Percentiles rank a stretch among this genome's conserved stretches.
These are phyloP conservation scores for Thaumatotibia leucotreta DNA, from an alignment of 1,140 invertebrate species.

Conservation along the genomic window DNA sequence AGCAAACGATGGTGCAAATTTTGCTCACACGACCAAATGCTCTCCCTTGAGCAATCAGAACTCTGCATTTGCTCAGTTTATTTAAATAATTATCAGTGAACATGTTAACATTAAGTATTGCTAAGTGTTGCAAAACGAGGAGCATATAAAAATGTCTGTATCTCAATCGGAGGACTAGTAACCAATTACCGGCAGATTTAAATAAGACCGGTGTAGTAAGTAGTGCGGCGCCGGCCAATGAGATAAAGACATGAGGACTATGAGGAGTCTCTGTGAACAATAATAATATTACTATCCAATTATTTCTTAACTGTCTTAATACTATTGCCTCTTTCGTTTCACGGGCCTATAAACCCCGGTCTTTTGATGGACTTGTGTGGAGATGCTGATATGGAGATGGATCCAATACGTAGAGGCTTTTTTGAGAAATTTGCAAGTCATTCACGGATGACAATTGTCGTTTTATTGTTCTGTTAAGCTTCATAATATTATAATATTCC, in stretches of 20 bases:
- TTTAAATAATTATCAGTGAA: slow-evolving; percentile 41
- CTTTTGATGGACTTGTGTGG: no score
- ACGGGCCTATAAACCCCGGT: no score
- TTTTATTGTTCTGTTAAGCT: no score
- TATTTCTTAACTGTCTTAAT: no score
- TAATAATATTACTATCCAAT: neutral
- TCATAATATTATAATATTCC: no score
- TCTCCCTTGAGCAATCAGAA: neutral
- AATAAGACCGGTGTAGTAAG: neutral
- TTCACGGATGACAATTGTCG: no score
- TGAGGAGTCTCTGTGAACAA: neutral
- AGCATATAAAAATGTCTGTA: slow-evolving; percentile 17
- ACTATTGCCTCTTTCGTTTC: no score
- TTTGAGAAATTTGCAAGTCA: no score
- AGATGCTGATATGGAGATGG: no score
- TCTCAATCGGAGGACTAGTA: slow-evolving; percentile 48
- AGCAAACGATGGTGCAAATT: neutral
- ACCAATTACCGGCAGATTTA: slow-evolving; percentile 49
- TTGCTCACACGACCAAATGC: slow-evolving; percentile 7
- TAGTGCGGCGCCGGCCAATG: neutral
- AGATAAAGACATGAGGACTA: neutral
- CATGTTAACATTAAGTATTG: slow-evolving; percentile 5
- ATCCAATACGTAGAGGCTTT: no score
- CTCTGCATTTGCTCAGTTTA: slow-evolving; percentile 21
- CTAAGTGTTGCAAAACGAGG: slow-evolving; percentile 12